phyloP scores from a whole-genome alignment of 2,888 invertebrate species.

The Marronus borbonicus region DNA sequence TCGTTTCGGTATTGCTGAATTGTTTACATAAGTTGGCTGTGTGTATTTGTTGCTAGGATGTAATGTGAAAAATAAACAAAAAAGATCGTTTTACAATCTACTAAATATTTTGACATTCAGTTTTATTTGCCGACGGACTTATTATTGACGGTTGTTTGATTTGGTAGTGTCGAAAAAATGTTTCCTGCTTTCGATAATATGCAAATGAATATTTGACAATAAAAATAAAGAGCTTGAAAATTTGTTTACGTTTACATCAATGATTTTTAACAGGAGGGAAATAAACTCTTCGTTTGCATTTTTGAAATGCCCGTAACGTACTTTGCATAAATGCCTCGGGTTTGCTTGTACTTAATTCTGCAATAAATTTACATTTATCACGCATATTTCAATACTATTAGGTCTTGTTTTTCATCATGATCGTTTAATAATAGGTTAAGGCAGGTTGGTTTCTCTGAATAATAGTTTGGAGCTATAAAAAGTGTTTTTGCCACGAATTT shows the following conservation, averaged over 20 bases:
- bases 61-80: conserved; percentile 18
- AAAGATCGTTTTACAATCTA: conserved; percentile 27
- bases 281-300: no score
- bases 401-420: no score
- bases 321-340: no score
- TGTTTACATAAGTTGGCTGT: neutral
- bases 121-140: neutral
- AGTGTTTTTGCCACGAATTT: neutral
- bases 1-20: conserved; percentile 7
- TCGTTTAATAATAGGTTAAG: no score
- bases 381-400: no score
- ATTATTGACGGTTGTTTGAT: neutral
- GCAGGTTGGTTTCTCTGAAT: neutral
- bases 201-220: conserved; percentile 1
- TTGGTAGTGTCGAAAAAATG: neutral
- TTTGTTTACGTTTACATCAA: neutral
- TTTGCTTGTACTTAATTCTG: no score
- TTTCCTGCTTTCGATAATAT: conserved; percentile 25
- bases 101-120: conserved; percentile 33
- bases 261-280: no score
- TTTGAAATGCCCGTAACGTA: no score
- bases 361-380: no score
- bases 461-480: neutral
- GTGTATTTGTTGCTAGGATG: conserved; percentile 6
- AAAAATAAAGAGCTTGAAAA: neutral